phyloP scores from a whole-genome alignment of 1,140 invertebrate species.

The Trichonephila clavipes region DNA sequence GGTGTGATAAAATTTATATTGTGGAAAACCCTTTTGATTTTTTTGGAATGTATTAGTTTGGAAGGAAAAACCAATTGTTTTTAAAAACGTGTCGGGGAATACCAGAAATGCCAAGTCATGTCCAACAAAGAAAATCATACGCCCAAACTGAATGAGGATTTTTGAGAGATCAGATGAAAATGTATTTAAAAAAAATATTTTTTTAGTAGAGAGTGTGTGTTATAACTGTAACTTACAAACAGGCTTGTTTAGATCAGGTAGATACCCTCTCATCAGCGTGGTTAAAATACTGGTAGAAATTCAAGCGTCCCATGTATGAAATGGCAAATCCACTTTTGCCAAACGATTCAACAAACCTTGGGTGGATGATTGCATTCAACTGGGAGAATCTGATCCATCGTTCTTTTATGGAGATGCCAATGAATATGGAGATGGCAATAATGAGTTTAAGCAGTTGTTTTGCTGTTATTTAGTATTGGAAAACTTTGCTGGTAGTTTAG shows the following conservation, averaged over 20 bases:
- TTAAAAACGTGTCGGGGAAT: slow-evolving; percentile 99
- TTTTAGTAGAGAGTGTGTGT: too few relatives aligned
- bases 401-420: background rate
- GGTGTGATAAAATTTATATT: slow-evolving; percentile 94
- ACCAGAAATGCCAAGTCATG: slow-evolving; percentile 97
- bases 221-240: too few relatives aligned
- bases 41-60: slow-evolving; percentile 98
- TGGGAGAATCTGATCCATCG: background rate
- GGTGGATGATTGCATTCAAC: background rate
- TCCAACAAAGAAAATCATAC: slow-evolving; percentile 81
- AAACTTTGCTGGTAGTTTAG: background rate
- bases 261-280: background rate
- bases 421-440: background rate
- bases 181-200: too few relatives aligned
- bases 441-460: background rate
- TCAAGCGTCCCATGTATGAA: background rate
- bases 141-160: background rate
- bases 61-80: slow-evolving; percentile 99
- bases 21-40: slow-evolving; percentile 98
- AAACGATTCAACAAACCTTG: background rate
- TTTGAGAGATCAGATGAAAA: too few relatives aligned
- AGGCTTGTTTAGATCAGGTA: too few relatives aligned
- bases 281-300: background rate
- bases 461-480: background rate
- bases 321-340: background rate